phyloP scores from a whole-genome alignment of 2,113 vertebrate species.

The Pangasianodon gigas region DNA sequence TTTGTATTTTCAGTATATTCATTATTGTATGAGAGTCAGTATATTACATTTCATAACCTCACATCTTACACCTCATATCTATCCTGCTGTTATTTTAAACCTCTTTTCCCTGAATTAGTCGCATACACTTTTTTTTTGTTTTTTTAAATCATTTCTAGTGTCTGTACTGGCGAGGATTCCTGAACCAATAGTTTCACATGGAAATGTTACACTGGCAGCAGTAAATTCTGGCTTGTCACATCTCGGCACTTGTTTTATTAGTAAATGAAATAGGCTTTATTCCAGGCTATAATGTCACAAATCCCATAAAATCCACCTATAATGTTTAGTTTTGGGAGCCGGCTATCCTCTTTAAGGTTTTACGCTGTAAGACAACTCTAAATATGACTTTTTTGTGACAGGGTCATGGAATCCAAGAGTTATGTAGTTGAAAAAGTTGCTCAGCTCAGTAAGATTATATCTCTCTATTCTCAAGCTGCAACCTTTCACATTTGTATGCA shows the following conservation, averaged over 20 bases:
- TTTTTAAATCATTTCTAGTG: not conserved
- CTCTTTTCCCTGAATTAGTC: not conserved
- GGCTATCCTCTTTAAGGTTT: not conserved
- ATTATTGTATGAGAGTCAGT: too few species aligned
- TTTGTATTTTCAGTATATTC: not conserved
- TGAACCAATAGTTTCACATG: not conserved
- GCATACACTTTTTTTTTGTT: not conserved
- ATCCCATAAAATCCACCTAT: not conserved
- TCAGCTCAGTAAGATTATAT: not conserved
- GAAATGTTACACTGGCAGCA: not conserved
- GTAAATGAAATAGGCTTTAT: slow-evolving; percentile 2
- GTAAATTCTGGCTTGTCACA: not conserved
- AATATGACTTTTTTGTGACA: not conserved
- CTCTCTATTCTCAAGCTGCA: not conserved
- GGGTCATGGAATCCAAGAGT: not conserved
- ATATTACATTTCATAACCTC: not conserved
- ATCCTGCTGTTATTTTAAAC: not conserved
- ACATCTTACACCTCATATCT: not conserved
- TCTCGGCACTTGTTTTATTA: slow-evolving; percentile 7
- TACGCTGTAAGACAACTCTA: not conserved
- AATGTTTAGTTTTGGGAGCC: slow-evolving; percentile 1
- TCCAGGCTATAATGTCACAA: not conserved
- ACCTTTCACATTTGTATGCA: not conserved
- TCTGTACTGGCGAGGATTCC: not conserved
- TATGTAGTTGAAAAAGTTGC: not conserved